Base-by-base conservation (phyloP, 2,888 invertebrate species). In the Tipula vernalis region DNA sequence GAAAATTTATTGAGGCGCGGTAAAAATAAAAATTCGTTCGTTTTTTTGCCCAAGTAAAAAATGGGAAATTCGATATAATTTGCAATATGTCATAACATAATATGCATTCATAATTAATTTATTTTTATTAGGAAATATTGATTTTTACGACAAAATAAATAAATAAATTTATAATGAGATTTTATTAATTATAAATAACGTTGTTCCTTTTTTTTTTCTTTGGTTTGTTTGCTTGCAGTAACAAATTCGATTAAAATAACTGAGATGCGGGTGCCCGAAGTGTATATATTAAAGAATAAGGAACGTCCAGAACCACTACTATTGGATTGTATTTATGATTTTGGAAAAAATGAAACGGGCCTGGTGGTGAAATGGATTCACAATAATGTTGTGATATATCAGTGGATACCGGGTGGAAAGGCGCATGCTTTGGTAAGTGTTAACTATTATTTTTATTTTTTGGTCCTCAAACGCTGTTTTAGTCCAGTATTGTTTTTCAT, bases 341-440 rank as follows among this genome's bases (percentile, higher is more conserved):
- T 84, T 36, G 41, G n/a, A 8, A 5, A n/a, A n/a, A 41, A 84
- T 15, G 84, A 84, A 39, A 84, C 36, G 41, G 84, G 84, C 2
- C 15, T 84, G n/a, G 84, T 84, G 39, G 39, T 84, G 41, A 84
- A 84, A 84, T 84, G 84, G 84, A 84, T n/a, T 13, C 84, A 84
- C 6, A 39, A 84, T 5, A 36, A 84, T 39, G 15, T 84, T 41
- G 41, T 39, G 36, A 39, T 84, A 39, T 84, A 84, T 84, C 84
- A 84, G 39, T 84, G 84, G 84, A 36, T 84, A 36, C 39, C 39
- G n/a, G 41, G 41, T 84, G n/a, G n/a, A 36, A 5, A 39, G 13
- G 39, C 84, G 18, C 36, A 36, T 36, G 84, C 41, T 6, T 41
- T 84, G 84, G 84, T 84, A 84, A 84, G 84, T 71, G 28, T 51